A percentile compares a stretch with the other conserved stretches of the same genome.
phyloP scores from a whole-genome alignment of 2,888 invertebrate species.

The Monochamus alternatus region DNA sequence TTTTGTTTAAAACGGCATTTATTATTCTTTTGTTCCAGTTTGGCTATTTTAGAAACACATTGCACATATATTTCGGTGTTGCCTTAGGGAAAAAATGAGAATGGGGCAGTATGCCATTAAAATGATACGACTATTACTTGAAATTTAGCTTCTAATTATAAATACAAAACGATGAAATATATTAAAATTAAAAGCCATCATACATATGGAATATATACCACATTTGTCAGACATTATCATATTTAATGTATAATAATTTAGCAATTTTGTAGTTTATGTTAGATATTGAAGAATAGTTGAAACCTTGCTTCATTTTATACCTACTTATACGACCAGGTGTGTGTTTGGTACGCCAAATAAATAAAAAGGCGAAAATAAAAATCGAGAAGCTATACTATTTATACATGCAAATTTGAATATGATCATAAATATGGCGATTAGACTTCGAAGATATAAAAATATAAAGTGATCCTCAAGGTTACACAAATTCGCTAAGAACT shows the following conservation, averaged over 20 bases:
- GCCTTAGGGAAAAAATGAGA: too few relatives aligned
- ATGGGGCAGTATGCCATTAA: too few relatives aligned
- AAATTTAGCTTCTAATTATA: too few relatives aligned
- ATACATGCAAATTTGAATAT: constrained; percentile 6
- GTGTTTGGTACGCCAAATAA: not conserved
- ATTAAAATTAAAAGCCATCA: too few relatives aligned
- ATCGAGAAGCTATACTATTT: not conserved
- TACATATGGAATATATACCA: too few relatives aligned
- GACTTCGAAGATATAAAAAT: constrained; percentile 2
- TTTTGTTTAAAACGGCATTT: too few relatives aligned
- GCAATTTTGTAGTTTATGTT: not conserved
- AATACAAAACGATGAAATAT: too few relatives aligned
- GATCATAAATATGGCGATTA: constrained; percentile 7
- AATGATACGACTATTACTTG: too few relatives aligned
- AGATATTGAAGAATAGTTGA: not conserved
- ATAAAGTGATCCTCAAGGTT: constrained; percentile 5
- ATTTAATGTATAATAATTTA: not conserved
- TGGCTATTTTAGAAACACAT: too few relatives aligned
- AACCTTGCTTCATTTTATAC: not conserved
- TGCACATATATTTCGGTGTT: too few relatives aligned
- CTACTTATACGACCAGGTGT: constrained; percentile 3
- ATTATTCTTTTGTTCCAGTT: too few relatives aligned
- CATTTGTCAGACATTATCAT: too few relatives aligned
- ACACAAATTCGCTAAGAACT: not conserved
- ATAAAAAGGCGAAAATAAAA: constrained; percentile 5